Evolutionary conservation across 2,888 invertebrate species (phyloP), one percentile per base, ranked within the genome.

Genomic region (Morpho deidamia): DNA sequence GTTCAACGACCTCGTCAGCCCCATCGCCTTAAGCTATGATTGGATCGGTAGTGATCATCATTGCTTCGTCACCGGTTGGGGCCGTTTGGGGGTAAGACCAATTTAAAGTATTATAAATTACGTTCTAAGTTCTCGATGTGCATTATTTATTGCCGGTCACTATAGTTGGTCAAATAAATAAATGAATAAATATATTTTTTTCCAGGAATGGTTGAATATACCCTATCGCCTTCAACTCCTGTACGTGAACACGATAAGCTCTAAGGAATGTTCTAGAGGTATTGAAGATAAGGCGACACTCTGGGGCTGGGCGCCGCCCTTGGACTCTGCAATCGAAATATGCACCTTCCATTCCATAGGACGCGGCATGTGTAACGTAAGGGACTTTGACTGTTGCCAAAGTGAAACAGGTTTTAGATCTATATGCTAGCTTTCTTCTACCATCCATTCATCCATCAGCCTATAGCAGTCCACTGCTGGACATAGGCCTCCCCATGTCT

Each of bases 31-130:
- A 11, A 64, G 55, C 34, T 65, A 53, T 9, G 45, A 66, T 0
- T 53, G 44, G 40, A 47, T 71, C 0, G 60, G 34, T 1, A 68
- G 59, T 3, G 64, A 56, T 0, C 62, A 55, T 9, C 7, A 56
- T 1, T 44, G 64, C 11, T 64, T 35, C 41, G 72, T 72, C 7
- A 68, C 72, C 3, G 78, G 77, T n/a, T 78, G 76, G 74, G 78
- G 78, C 7, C 51, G 45, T 14, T 41, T 60, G 5, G 55, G 11
- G 60, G 73, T 71, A 49, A 64, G 62, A 1, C 8, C 8, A 39
- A 3, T 8, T 8, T 39, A 11, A 5, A 14, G n/a, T 10, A n/a
- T 3, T 12, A 5, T 9, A 12, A 9, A 11, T 12, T n/a, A n/a
- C n/a, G n/a, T n/a, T n/a, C n/a, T n/a, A n/a, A n/a, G n/a, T n/a